phyloP scores from a whole-genome alignment of 2,113 vertebrate species.

The Leuciscus idus region DNA sequence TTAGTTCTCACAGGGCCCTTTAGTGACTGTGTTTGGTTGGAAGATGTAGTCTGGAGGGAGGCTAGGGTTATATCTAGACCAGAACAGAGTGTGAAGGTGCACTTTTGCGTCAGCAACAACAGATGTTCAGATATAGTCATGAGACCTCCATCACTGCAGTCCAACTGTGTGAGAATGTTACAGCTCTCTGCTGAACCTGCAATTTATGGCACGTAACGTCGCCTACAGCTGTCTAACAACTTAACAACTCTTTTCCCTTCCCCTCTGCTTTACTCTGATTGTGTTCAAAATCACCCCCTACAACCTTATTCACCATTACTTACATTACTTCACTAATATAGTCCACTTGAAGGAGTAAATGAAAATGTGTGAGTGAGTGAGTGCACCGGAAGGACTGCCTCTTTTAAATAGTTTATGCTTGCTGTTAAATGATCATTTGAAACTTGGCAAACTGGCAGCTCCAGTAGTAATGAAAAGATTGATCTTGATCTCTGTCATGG shows the following conservation, averaged over 20 bases:
- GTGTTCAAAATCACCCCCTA: no score
- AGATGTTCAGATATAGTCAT: conserved; percentile 38
- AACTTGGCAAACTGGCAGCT: no score
- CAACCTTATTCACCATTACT: no score
- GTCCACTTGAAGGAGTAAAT: no score
- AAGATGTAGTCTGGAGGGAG: conserved; percentile 1
- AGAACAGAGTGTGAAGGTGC: background rate
- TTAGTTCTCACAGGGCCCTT: conserved; percentile 19
- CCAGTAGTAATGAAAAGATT: no score
- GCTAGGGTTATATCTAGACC: background rate
- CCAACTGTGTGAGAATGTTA: conserved; percentile 57
- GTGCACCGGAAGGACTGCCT: no score
- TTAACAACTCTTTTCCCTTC: conserved; percentile 23
- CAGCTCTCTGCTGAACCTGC: conserved; percentile 68
- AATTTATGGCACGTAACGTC: conserved; percentile 61
- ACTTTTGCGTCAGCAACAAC: conserved; percentile 41
- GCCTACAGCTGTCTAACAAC: conserved; percentile 67
- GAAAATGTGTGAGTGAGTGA: no score
- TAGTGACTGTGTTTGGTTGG: conserved; percentile 36
- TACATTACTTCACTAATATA: no score
- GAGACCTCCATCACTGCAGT: conserved; percentile 38
- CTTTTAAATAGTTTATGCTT: no score
- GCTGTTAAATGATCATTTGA: no score
- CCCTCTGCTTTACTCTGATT: background rate
- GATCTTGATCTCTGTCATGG: no score